phyloP scores from a whole-genome alignment of 2,797 vertebrate genomes.

The Acropternis orthonyx region DNA sequence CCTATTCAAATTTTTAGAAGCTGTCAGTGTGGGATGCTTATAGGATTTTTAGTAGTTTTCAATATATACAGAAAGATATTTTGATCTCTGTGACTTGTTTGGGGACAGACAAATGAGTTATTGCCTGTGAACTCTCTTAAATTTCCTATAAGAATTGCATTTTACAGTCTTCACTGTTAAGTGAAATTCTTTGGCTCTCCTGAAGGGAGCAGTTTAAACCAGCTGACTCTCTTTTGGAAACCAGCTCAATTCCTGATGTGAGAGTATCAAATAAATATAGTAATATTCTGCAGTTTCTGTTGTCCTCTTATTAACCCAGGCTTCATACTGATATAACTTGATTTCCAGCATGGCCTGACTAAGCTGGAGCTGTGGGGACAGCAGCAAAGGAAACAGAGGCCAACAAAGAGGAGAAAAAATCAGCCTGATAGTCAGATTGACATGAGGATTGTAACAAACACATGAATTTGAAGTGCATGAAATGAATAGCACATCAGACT shows the following conservation, averaged over 20 bases:
- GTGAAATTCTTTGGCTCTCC: background rate
- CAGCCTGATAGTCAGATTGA: background rate
- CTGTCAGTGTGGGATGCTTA: background rate
- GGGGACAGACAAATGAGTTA: background rate
- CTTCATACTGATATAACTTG: background rate
- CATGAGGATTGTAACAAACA: background rate
- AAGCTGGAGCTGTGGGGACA: background rate
- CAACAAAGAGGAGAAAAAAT: background rate
- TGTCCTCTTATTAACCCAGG: background rate
- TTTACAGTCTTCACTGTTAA: background rate
- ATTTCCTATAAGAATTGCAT: background rate
- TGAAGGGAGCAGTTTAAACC: background rate
- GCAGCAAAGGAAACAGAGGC: background rate
- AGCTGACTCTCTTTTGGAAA: background rate
- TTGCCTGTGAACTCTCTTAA: background rate
- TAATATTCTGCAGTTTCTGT: background rate
- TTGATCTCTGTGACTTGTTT: background rate
- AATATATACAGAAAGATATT: background rate
- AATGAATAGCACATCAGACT: background rate
- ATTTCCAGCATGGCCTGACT: background rate
- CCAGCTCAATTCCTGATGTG: background rate
- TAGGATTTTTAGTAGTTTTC: background rate
- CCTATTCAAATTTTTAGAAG: background rate
- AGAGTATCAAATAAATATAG: background rate
- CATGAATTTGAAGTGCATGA: accelerated